Percentiles rank a stretch among this genome's conserved stretches.
Evolutionary conservation across 2,888 invertebrate species (phyloP).

Genomic region (Lasioglossum zephyrum): DNA sequence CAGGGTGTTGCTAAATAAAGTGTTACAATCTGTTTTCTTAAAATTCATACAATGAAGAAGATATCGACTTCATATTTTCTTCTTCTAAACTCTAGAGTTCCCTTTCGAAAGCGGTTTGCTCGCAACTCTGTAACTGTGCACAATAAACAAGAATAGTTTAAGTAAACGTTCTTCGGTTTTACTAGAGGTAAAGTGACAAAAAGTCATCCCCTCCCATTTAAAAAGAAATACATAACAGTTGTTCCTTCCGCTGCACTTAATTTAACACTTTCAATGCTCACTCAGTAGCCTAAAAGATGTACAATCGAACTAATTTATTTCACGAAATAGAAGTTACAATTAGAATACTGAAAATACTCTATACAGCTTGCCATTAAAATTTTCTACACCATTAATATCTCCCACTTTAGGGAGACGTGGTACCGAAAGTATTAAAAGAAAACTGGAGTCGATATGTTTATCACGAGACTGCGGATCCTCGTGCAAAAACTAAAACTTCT

Average conservation of each 20-base stretch:
- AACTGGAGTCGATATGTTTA: constrained; percentile 2
- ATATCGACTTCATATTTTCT: background rate
- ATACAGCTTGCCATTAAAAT: background rate
- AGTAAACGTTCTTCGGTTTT: background rate
- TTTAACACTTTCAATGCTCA: background rate
- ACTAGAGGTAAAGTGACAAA: background rate
- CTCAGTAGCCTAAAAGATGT: background rate
- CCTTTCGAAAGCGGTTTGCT: background rate
- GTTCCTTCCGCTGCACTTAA: background rate
- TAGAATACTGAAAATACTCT: background rate
- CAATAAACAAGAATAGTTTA: background rate
- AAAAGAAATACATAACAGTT: background rate
- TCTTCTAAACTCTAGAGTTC: background rate
- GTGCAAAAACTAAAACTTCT: background rate
- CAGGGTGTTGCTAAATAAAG: constrained; percentile 1
- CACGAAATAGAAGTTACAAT: background rate
- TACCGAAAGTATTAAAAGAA: background rate
- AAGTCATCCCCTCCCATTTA: no score
- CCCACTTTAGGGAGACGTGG: background rate
- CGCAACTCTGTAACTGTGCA: background rate
- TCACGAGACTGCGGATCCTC: background rate
- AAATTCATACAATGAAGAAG: background rate
- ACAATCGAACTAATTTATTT: background rate
- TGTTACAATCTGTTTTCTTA: constrained; percentile 2
- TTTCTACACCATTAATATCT: background rate